Evolutionary conservation across 2,113 vertebrate genomes (phyloP), one percentile per base, ranked within the genome.

Genomic region (Sander lucioperca): DNA sequence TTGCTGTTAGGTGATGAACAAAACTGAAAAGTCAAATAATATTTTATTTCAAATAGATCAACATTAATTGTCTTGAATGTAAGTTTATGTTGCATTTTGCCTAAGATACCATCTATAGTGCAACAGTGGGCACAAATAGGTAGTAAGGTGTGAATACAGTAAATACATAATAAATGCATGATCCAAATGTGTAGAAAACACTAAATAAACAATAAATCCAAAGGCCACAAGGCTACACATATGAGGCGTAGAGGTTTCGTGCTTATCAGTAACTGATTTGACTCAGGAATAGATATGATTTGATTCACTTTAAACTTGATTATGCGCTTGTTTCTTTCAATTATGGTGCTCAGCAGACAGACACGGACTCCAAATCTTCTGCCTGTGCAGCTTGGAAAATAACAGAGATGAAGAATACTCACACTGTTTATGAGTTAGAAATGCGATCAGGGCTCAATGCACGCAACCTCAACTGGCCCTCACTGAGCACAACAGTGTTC

Each of bases 281-380:
- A 79, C 54, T 78, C 74, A n/a, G 50, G 51, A 57, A 72, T 80
- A 84, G 69, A 88, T 84, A 84, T 81, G 79, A 92, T 86, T 82
- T 78, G 56, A 86, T 91, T 90, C 63, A 57, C 76, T 84, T 83
- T 87, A 77, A 89, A 91, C 70, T 56, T 77, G 78, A 91, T 93
- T 86, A 88, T 76, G 25, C 0, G 64, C 80, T 82, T 85, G 75
- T 88, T 94, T 91, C 79, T 82, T 91, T 90, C 81, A 88, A 85
- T 92, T 87, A 91, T 36, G 36, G 68, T 77, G 59, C 23, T 85
- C 58, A 63, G 58, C 7, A 23, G 65, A 6, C 75, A 90, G 53
- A 79, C 51, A 59, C 36, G 2, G 50, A 77, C 54, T 71, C 45
- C 75, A 68, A 72, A 84, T 84, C 63, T 80, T 54, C 53, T 47